Evolutionary conservation across 2,113 vertebrate species (phyloP).

Genomic region (Sinosuthora webbiana): DNA sequence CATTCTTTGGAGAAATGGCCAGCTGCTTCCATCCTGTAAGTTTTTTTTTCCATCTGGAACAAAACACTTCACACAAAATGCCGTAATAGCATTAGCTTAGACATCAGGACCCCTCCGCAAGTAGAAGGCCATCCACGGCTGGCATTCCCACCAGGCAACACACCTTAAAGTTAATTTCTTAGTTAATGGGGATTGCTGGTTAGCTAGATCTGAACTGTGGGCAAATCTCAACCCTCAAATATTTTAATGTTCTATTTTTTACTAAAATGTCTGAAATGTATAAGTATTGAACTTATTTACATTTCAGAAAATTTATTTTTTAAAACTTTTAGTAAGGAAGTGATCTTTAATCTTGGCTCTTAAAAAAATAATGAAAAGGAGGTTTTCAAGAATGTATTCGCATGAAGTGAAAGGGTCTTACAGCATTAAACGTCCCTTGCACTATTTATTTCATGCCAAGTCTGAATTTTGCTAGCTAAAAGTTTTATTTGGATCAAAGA

Average conservation of each 20-base stretch:
- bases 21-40: not conserved
- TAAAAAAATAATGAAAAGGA: not conserved
- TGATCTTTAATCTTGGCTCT: not conserved
- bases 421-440: not conserved
- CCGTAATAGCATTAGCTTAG: not conserved
- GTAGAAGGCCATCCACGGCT: not conserved
- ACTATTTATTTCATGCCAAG: not conserved
- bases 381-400: not conserved
- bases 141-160: not conserved
- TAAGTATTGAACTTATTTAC: not conserved
- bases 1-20: not conserved
- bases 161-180: not conserved
- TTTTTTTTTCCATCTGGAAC: not conserved
- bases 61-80: not conserved
- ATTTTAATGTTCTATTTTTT: not conserved
- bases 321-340: not conserved
- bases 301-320: not conserved
- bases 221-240: not conserved
- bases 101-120: not conserved
- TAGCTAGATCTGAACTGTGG: not conserved
- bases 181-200: not conserved
- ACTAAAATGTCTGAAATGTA: not conserved
- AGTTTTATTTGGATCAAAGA: not conserved
- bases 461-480: not conserved
- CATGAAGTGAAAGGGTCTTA: not conserved